phyloP scores from a whole-genome alignment of 2,113 vertebrate species.

The Spizaetus ornatus region DNA sequence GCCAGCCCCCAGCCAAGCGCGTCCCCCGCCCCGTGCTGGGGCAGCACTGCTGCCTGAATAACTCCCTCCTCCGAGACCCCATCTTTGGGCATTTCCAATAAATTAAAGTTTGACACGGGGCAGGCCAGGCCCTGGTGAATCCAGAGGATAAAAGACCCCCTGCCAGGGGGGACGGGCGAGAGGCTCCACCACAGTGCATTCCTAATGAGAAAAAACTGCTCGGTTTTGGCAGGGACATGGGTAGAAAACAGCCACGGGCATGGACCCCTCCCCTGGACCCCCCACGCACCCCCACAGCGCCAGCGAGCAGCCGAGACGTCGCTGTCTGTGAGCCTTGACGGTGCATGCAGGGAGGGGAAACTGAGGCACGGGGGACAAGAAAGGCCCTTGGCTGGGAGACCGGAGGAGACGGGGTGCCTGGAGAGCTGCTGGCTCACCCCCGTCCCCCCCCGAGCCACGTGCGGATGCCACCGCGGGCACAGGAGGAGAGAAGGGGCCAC shows the following conservation, averaged over 20 bases:
- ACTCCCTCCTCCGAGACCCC: rapidly evolving
- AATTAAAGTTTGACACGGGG: neutral
- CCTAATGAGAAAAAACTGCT: neutral
- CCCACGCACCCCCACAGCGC: rapidly evolving
- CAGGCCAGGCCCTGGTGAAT: neutral
- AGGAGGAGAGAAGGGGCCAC: neutral
- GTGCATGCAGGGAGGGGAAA: neutral
- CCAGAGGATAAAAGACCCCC: neutral
- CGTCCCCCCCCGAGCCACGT: neutral
- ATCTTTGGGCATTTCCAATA: neutral
- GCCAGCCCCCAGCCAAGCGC: rapidly evolving
- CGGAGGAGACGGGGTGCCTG: rapidly evolving
- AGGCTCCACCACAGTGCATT: neutral
- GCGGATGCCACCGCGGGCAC: neutral
- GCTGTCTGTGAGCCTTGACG: neutral
- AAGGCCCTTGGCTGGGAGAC: neutral
- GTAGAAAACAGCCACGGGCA: rapidly evolving
- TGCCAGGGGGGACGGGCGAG: neutral
- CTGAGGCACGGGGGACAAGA: neutral
- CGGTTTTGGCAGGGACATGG: rapidly evolving
- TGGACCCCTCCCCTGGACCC: neutral
- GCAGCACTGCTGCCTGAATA: neutral
- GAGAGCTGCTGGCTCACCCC: neutral
- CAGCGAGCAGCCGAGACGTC: rapidly evolving
- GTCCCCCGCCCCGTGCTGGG: rapidly evolving